Conservation (phyloP, 2,888 invertebrate genomes). For the Penaeus monodon region DNA sequence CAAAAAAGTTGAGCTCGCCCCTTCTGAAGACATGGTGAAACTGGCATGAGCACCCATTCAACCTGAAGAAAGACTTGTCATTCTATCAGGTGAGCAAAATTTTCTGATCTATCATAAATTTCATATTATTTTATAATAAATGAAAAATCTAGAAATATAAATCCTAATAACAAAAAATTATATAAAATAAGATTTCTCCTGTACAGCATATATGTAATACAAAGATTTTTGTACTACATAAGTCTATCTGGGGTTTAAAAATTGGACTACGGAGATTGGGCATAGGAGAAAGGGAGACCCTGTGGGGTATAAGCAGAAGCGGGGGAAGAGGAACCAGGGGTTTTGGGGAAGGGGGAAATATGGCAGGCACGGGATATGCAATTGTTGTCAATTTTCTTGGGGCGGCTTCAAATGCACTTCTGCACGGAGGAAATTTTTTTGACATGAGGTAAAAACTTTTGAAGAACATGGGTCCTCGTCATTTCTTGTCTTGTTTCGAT, state of each 20-base stretch:
- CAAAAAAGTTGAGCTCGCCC: neutral
- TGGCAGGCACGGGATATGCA: slow-evolving; percentile 25
- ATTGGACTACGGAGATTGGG: neutral
- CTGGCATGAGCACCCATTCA: neutral
- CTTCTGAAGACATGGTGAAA: neutral
- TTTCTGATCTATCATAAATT: neutral
- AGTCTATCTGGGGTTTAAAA: neutral
- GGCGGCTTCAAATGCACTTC: slow-evolving; percentile 38
- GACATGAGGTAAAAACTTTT: slow-evolving; percentile 47
- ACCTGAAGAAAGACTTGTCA: neutral
- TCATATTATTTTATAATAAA: no score
- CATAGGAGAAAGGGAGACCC: slow-evolving; percentile 15
- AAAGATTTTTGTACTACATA: neutral
- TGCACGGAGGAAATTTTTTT: slow-evolving; percentile 41
- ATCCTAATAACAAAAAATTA: neutral
- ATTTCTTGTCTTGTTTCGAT: slow-evolving; percentile 27
- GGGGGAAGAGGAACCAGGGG: neutral
- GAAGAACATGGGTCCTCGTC: slow-evolving; percentile 52
- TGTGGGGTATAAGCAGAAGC: slow-evolving; percentile 17
- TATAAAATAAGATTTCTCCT: neutral
- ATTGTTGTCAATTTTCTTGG: slow-evolving; percentile 46
- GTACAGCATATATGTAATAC: neutral
- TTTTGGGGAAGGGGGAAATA: slow-evolving; percentile 18
- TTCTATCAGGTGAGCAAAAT: neutral
- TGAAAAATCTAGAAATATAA: neutral